These are phyloP conservation scores for Fukomys damarensis DNA, from an alignment of 2,113 vertebrate genomes.

Conservation along the genomic window DNA sequence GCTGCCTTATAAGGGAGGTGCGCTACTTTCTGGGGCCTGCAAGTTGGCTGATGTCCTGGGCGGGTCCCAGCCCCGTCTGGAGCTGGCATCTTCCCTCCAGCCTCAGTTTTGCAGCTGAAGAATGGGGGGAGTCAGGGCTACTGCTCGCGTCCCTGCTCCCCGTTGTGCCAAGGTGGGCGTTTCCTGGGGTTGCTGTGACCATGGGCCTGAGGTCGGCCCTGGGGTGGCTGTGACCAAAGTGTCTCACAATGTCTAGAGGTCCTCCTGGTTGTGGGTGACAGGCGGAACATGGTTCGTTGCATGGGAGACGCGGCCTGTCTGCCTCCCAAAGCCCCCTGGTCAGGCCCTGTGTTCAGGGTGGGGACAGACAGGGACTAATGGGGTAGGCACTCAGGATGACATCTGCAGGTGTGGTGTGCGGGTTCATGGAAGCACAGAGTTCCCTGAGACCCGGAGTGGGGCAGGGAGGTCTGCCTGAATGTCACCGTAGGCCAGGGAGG, in stretches of 20 bases:
- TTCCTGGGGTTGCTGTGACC: not conserved
- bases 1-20: slow-evolving; percentile 71
- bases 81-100: not conserved
- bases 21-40: not conserved
- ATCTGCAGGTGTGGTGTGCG: too few relatives aligned
- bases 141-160: not conserved
- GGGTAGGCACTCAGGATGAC: too few relatives aligned
- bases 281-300: not conserved
- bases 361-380: not conserved
- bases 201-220: not conserved
- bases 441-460: not conserved
- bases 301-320: not conserved
- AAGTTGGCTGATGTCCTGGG: not conserved
- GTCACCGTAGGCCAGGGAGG: not conserved
- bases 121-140: not conserved
- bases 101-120: not conserved
- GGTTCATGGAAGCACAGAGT: not conserved
- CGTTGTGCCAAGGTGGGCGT: not conserved
- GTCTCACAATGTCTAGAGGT: not conserved
- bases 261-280: not conserved
- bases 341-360: not conserved
- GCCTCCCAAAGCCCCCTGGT: not conserved
- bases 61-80: accelerated
- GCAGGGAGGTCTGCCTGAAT: not conserved
- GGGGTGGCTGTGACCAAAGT: accelerated